Evolutionary conservation across 2,888 invertebrate species (phyloP).

Genomic region (Agrochola litura): DNA sequence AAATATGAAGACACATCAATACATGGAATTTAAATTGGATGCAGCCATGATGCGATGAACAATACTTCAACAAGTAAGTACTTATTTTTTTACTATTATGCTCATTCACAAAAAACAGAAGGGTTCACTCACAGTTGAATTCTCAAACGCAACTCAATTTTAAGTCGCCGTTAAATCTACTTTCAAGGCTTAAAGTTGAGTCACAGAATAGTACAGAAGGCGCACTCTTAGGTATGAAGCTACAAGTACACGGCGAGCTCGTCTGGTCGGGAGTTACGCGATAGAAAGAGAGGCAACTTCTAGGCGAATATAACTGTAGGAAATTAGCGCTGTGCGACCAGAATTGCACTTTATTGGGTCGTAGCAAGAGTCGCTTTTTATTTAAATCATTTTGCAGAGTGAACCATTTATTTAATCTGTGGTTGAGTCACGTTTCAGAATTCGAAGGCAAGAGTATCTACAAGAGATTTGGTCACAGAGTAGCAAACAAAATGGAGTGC

Average conservation of each 20-base stretch:
- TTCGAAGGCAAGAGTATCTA: background rate
- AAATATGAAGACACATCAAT: background rate
- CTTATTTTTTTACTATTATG: background rate
- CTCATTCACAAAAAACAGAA: constrained; percentile 27
- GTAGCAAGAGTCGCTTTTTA: too few species aligned
- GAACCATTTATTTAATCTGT: too few species aligned
- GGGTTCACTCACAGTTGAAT: background rate
- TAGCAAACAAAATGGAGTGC: constrained; percentile 31
- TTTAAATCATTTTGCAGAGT: too few species aligned
- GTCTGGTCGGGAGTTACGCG: too few species aligned
- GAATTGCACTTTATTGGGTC: too few species aligned
- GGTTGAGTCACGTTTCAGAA: constrained; percentile 2
- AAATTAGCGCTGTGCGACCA: too few species aligned
- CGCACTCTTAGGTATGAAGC: too few species aligned
- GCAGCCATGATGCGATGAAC: constrained; percentile 25
- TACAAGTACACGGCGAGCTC: too few species aligned
- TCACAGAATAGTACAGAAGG: background rate
- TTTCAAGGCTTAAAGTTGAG: background rate
- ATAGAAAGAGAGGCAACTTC: too few species aligned
- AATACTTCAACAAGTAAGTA: background rate
- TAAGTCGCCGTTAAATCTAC: background rate
- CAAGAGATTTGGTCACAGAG: constrained; percentile 12
- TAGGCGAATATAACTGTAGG: too few species aligned
- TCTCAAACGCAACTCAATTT: constrained; percentile 2
- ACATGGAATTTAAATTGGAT: background rate